These are phyloP conservation scores for Nematostella vectensis DNA, from an alignment of 92 coral and sea anemone genomes.

Conservation along the genomic window DNA sequence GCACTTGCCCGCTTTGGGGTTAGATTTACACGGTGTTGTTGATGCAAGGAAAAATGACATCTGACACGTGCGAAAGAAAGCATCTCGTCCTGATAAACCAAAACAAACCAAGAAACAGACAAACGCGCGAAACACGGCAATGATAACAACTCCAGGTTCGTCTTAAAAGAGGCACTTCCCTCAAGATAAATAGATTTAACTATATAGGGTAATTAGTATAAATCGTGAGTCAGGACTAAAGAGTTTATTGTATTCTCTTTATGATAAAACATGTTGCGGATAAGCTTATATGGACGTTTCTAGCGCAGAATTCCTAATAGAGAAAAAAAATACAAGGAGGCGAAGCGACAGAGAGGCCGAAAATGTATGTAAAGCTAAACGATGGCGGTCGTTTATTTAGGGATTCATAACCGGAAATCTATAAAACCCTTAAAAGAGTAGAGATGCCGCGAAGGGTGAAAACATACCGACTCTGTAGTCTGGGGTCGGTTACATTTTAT, in stretches of 20 bases:
- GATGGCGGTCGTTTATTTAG: neutral
- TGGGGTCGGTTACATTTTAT: neutral
- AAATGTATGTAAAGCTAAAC: neutral
- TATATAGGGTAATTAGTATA: neutral
- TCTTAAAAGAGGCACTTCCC: neutral
- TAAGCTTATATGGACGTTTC: too few species aligned
- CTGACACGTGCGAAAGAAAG: neutral
- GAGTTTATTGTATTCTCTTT: too few species aligned
- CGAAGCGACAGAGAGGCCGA: too few species aligned
- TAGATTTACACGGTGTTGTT: too few species aligned
- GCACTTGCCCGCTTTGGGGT: too few species aligned
- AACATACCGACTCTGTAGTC: neutral
- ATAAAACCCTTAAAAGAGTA: neutral
- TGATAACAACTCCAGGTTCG: neutral
- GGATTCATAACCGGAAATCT: neutral
- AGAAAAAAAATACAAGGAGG: too few species aligned
- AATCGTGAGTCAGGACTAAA: constrained; percentile 1
- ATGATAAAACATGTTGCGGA: too few species aligned
- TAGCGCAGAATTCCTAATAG: too few species aligned
- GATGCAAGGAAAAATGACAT: neutral
- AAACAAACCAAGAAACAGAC: neutral
- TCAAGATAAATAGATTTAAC: neutral
- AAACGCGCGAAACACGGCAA: neutral
- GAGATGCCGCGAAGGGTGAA: neutral
- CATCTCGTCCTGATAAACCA: neutral